Evolutionary conservation across 2,888 invertebrate genomes (phyloP).

Genomic region (Linnaemya vulpina): DNA sequence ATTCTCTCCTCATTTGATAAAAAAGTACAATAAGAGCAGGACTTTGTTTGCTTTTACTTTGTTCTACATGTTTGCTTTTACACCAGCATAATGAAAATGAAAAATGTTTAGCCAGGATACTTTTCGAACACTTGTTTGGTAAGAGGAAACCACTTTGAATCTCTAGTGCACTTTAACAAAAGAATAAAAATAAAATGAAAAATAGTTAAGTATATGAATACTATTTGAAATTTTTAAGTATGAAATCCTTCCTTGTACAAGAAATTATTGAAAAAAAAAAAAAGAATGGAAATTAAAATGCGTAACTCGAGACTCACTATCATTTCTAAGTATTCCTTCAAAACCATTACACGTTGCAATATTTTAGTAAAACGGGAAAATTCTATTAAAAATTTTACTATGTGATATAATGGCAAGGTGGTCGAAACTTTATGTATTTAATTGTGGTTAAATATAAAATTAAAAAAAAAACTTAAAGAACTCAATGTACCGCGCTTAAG

Average conservation of each 20-base stretch:
- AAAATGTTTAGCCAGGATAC: constrained; percentile 13
- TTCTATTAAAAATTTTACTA: constrained; percentile 6
- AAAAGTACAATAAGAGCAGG: constrained; percentile 20
- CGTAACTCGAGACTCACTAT: constrained; percentile 58
- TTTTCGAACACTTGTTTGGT: constrained; percentile 22
- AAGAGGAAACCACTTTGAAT: constrained; percentile 55
- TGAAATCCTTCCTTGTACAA: constrained; percentile 23
- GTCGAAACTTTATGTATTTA: too few species aligned
- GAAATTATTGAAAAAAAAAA: constrained; percentile 24
- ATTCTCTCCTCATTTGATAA: constrained; percentile 10
- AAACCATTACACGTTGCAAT: constrained; percentile 2
- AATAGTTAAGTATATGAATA: constrained; percentile 17
- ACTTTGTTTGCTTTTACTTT: constrained; percentile 27
- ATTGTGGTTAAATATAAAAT: too few species aligned
- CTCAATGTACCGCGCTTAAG: too few species aligned
- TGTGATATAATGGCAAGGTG: background rate
- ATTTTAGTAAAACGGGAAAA: constrained; percentile 12
- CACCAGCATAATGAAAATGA: constrained; percentile 3
- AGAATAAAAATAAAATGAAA: background rate
- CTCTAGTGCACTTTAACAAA: constrained; percentile 22
- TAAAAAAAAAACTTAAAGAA: too few species aligned
- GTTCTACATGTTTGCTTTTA: constrained; percentile 8
- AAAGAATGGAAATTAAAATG: constrained; percentile 56
- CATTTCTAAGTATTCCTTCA: constrained; percentile 60
- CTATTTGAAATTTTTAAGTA: constrained; percentile 5